Evolutionary conservation across 2,888 invertebrate genomes (phyloP).

Genomic region (Agrochola litura): DNA sequence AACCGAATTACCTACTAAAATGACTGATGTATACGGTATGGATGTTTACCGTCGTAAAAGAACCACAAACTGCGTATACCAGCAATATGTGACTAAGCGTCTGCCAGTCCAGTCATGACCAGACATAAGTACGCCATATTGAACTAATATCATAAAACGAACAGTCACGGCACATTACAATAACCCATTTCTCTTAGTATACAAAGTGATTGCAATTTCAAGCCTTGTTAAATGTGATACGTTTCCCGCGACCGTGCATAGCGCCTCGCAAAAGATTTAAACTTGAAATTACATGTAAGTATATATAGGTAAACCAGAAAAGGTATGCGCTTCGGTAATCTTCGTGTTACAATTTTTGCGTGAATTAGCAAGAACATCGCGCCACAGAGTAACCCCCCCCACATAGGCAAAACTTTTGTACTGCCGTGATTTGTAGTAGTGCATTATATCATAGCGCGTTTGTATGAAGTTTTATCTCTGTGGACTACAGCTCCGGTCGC

Average conservation of each 20-base stretch:
- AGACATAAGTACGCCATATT: constrained; percentile 37
- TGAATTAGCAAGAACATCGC: neutral
- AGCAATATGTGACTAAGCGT: constrained; percentile 33
- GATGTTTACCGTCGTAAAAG: constrained; percentile 40
- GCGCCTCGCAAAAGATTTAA: neutral
- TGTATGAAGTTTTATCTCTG: neutral
- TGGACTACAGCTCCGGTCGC: neutral
- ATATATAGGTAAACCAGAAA: neutral
- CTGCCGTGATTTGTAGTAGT: neutral
- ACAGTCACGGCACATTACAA: neutral
- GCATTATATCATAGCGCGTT: too few species aligned
- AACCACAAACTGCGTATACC: constrained; percentile 15
- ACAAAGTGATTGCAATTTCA: constrained; percentile 2
- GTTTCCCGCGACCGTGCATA: neutral
- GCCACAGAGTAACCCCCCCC: neutral
- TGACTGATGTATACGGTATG: neutral
- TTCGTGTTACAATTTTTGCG: neutral
- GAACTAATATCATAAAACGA: constrained; percentile 7
- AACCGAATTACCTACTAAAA: constrained; percentile 16
- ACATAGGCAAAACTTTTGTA: neutral
- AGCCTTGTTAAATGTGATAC: neutral
- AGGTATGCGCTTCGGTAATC: neutral
- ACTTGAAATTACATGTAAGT: neutral
- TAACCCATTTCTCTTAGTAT: neutral
- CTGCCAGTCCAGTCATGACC: neutral